phyloP scores from a whole-genome alignment of 30 jellyfish, hydroid and myxozoan species.

The Catostylus mosaicus region DNA sequence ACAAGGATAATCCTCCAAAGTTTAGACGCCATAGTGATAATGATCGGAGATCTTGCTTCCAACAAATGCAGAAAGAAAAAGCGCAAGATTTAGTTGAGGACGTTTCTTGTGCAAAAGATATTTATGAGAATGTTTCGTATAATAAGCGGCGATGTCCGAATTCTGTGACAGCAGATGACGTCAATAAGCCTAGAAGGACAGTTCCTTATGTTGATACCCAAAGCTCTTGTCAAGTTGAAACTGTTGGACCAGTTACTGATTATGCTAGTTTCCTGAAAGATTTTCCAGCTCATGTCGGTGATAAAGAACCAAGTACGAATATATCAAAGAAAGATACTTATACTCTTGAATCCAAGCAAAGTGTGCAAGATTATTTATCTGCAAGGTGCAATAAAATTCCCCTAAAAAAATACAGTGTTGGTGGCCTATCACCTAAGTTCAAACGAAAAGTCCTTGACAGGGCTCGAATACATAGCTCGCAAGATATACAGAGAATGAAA shows the following conservation, averaged over 20 bases:
- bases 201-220: neutral
- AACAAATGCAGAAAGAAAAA: neutral
- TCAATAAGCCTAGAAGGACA: neutral
- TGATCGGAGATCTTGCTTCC: neutral
- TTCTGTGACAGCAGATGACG: neutral
- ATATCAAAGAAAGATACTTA: neutral
- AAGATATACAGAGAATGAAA: neutral
- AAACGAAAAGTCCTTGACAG: neutral
- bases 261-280: too few relatives aligned
- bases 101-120: neutral
- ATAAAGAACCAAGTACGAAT: neutral
- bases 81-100: neutral
- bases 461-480: neutral
- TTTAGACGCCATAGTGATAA: too few relatives aligned
- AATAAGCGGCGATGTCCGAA: neutral
- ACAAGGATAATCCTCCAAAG: too few relatives aligned
- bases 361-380: neutral
- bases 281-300: neutral
- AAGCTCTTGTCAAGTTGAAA: neutral
- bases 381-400: neutral
- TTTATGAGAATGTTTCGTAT: neutral
- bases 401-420: neutral
- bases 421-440: constrained; percentile 3
- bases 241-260: neutral
- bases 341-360: neutral